phyloP scores from a whole-genome alignment of 2,888 invertebrate genomes.

The Meteorus colon region DNA sequence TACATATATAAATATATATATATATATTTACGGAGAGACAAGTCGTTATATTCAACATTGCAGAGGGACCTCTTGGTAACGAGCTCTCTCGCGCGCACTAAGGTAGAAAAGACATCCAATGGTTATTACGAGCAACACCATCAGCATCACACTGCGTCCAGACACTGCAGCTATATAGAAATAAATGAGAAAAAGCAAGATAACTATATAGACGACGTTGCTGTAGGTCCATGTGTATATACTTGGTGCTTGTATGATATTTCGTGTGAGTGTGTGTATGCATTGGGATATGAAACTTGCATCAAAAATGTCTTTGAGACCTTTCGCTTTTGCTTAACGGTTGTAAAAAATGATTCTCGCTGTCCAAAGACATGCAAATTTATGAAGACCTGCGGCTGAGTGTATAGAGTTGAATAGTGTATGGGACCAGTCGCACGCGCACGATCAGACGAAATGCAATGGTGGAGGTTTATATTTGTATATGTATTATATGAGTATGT shows the following conservation, averaged over 20 bases:
- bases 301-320: conserved; percentile 8
- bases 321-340: conserved; percentile 58
- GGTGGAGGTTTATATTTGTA: conserved; percentile 1
- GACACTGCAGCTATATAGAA: not conserved
- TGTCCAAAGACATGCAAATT: conserved; percentile 71
- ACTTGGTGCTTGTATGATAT: conserved; percentile 13
- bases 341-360: conserved; percentile 71
- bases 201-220: conserved; percentile 54
- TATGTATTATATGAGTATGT: conserved; percentile 2
- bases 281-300: not conserved
- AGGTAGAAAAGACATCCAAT: conserved; percentile 62
- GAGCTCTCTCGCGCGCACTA: conserved; percentile 39
- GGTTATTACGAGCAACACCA: conserved; percentile 70
- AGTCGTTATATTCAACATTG: conserved; percentile 31
- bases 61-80: conserved; percentile 42
- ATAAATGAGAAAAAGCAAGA: conserved; percentile 55
- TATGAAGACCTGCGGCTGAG: conserved; percentile 63
- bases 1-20: conserved; percentile 26
- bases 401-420: conserved; percentile 51
- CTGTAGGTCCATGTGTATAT: conserved; percentile 64
- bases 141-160: not conserved
- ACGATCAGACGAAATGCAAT: conserved; percentile 42
- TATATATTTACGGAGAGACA: conserved; percentile 29
- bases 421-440: conserved; percentile 33
- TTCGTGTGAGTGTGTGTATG: not conserved